Evolutionary conservation across 53 echinoderm and acorn worm species (phyloP), one percentile per base, ranked within the genome.

Genomic region (Crossaster papposus): DNA sequence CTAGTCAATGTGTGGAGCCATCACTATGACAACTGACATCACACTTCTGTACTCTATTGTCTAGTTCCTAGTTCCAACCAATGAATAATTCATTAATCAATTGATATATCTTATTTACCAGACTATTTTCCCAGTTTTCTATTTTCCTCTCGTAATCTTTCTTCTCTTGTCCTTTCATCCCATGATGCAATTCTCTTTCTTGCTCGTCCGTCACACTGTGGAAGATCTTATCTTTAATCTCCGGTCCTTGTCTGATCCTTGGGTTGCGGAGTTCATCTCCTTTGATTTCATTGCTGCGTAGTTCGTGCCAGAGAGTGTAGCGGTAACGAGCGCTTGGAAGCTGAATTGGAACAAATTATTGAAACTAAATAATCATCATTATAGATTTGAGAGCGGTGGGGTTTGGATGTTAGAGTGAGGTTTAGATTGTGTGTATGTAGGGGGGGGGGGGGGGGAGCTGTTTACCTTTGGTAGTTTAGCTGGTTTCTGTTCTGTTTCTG

Each of bases 241-340:
- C 91, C 0, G 97, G 97, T 12, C 92, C 95, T 63, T 79, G 91
- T 30, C 97, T 78, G 12, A 97, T 92, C 54, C 97, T 77, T 14
- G 97, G 97, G 77, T 87, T 83, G 68, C 90, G 72, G 7, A 97
- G 83, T 51, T 93, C 92, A 33, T 87, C 91, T 0, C 97, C 97
- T 65, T 83, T 90, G 81, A 97, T 85, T n/a, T 94, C 94, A 65
- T 95, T 97, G 80, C 65, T 81, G 6, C 76, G 79, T 29, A 97
- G 92, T 54, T 97, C 95, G 70, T 97, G 94, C 94, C 94, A 97
- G 22, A 95, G 65, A 26, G 95, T 93, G 92, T 97, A 94, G 24
- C 95, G 92, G 55, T 92, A 97, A 4, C 93, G 72, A 33, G 89
- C 83, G 51, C 93, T 93, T 36, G 97, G 97, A 8, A 95, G 82